Evolutionary conservation across 1,140 invertebrate genomes (phyloP).

Genomic region (Drosophila kanapiae): DNA sequence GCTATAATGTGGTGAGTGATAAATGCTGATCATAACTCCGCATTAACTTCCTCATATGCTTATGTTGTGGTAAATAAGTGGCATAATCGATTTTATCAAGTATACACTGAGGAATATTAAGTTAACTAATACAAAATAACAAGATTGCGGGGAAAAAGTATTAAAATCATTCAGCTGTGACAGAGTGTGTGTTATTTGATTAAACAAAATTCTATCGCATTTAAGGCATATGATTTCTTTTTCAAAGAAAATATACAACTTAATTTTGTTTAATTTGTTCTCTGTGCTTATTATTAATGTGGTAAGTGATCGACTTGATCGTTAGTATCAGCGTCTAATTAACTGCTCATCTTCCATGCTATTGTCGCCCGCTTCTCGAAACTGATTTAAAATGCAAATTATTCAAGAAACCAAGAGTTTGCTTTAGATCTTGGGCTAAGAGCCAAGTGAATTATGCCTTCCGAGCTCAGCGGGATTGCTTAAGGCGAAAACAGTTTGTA

Average conservation of each 20-base stretch:
- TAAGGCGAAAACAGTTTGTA: slow-evolving; percentile 12
- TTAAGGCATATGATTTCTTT: background rate
- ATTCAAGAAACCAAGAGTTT: slow-evolving; percentile 14
- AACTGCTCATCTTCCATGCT: slow-evolving; percentile 31
- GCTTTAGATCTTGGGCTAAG: slow-evolving; percentile 13
- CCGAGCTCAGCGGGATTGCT: slow-evolving; percentile 2
- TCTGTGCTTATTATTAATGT: slow-evolving; percentile 26
- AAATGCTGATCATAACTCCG: background rate
- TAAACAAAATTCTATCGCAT: too few relatives aligned
- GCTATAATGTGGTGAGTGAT: slow-evolving; percentile 69
- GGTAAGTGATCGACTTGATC: slow-evolving; percentile 34
- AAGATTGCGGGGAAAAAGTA: too few relatives aligned
- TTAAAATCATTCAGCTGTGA: too few relatives aligned
- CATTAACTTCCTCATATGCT: slow-evolving; percentile 18
- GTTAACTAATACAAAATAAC: too few relatives aligned
- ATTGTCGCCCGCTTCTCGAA: slow-evolving; percentile 4
- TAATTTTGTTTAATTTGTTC: background rate
- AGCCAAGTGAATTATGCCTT: slow-evolving; percentile 35
- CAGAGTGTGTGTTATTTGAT: too few relatives aligned
- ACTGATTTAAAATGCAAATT: slow-evolving; percentile 55
- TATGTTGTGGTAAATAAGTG: slow-evolving; percentile 34
- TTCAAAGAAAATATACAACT: background rate
- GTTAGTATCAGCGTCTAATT: slow-evolving; percentile 28
- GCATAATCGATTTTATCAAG: slow-evolving; percentile 13
- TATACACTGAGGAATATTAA: background rate